phyloP scores from a whole-genome alignment of 2,888 invertebrate genomes.

The Spialia ferax region DNA sequence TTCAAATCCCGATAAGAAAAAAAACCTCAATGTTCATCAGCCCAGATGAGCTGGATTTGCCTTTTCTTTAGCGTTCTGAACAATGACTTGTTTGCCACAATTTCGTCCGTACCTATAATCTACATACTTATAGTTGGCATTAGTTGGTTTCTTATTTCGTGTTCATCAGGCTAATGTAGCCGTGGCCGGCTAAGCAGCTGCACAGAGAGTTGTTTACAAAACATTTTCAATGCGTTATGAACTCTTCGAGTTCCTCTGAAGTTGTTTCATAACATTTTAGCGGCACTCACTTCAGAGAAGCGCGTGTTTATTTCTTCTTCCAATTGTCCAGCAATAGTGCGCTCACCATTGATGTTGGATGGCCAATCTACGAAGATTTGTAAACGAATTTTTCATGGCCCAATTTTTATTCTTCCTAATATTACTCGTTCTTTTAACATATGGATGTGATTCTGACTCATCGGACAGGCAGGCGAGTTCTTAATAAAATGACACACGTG shows the following conservation, averaged over 20 bases:
- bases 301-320: slow-evolving; percentile 30
- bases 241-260: slow-evolving; percentile 57
- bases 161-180: slow-evolving; percentile 46
- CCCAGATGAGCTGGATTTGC: no score
- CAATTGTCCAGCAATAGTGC: slow-evolving; percentile 41
- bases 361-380: slow-evolving; percentile 17
- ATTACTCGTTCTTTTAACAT: no score
- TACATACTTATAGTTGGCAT: no score
- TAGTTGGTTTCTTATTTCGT: slow-evolving; percentile 14
- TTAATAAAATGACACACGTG: no score
- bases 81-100: no score
- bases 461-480: no score
- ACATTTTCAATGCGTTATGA: slow-evolving; percentile 60
- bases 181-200: slow-evolving; percentile 27
- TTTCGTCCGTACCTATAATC: no score
- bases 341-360: slow-evolving; percentile 33
- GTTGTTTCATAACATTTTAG: slow-evolving; percentile 68
- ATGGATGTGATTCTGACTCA: no score
- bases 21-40: no score
- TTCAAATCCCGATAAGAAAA: no score
- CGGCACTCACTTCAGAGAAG: slow-evolving; percentile 49
- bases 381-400: slow-evolving; percentile 32
- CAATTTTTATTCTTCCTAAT: slow-evolving; percentile 27
- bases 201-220: slow-evolving; percentile 57
- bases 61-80: no score